phyloP scores from a whole-genome alignment of 2,888 invertebrate genomes.

The Auanema freiburgensis region DNA sequence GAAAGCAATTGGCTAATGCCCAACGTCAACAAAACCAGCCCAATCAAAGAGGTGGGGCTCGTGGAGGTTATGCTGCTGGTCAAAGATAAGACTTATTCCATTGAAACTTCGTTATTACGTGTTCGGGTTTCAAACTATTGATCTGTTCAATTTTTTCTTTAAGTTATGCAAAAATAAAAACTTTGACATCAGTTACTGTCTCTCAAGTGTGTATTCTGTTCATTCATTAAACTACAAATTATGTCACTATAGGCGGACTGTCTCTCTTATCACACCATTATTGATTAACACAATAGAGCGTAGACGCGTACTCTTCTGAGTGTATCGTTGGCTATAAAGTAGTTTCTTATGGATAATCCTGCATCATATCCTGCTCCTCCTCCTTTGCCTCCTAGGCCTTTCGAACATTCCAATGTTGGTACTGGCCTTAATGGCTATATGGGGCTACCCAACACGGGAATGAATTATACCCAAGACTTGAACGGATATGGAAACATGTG shows the following conservation, averaged over 20 bases:
- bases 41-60: conserved; percentile 16
- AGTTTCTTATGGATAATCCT: conserved; percentile 7
- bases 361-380: conserved; percentile 14
- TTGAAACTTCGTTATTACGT: too few species aligned
- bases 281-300: too few species aligned
- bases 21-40: background rate
- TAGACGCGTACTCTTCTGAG: too few species aligned
- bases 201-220: too few species aligned
- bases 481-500: conserved; percentile 1
- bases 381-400: conserved; percentile 19
- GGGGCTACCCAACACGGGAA: background rate
- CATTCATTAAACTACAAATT: too few species aligned
- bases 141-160: too few species aligned
- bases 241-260: too few species aligned
- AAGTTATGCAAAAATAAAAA: too few species aligned
- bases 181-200: too few species aligned
- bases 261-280: too few species aligned
- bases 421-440: background rate
- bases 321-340: too few species aligned
- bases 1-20: conserved; percentile 24
- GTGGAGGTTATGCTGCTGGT: conserved; percentile 7
- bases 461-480: conserved; percentile 3
- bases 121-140: too few species aligned
- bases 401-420: background rate
- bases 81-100: background rate